phyloP scores from a whole-genome alignment of 2,888 invertebrate species.

The Drosophila atroscutellata region DNA sequence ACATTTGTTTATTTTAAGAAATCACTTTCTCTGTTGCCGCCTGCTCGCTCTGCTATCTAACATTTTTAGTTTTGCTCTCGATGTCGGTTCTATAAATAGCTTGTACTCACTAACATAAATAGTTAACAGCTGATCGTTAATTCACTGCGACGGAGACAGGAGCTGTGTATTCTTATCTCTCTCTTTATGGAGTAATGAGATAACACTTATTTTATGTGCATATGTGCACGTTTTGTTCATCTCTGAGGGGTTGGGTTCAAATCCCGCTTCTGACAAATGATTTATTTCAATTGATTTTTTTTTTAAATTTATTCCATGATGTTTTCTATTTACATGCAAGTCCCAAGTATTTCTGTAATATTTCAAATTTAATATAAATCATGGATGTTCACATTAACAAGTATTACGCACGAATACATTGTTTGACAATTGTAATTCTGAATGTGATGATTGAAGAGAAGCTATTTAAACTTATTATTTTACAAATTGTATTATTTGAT shows the following conservation, averaged over 20 bases:
- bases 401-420: neutral
- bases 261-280: conserved; percentile 42
- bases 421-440: neutral
- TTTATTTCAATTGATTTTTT: neutral
- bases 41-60: conserved; percentile 46
- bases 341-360: neutral
- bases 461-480: neutral
- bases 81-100: conserved; percentile 43
- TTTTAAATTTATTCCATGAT: neutral
- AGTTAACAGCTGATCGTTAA: conserved; percentile 6
- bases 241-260: conserved; percentile 49
- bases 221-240: conserved; percentile 62
- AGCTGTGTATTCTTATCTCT: no score
- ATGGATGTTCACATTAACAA: neutral
- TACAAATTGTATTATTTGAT: neutral
- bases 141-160: conserved; percentile 15
- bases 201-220: neutral
- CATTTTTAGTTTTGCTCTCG: conserved; percentile 4
- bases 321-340: neutral
- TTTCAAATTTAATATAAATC: neutral
- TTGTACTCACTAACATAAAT: neutral
- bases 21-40: conserved; percentile 9
- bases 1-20: conserved; percentile 11
- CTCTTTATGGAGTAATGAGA: no score
- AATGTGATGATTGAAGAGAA: neutral